These are phyloP conservation scores for Chaetops frenatus DNA, from an alignment of 2,113 vertebrate genomes.

Conservation along the genomic window DNA sequence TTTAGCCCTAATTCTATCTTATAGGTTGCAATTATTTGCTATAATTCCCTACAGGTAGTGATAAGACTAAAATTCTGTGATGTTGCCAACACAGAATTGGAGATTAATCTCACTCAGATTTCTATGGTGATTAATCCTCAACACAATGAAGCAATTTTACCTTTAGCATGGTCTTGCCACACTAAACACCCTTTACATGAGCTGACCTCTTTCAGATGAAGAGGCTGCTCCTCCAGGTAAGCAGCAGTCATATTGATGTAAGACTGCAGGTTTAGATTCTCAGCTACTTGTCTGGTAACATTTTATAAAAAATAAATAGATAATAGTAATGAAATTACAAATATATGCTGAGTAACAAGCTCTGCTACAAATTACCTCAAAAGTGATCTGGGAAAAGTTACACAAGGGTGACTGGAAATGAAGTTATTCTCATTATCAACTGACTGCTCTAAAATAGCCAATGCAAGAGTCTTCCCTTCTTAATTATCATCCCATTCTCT, in stretches of 20 bases:
- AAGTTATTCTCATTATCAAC: not conserved
- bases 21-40: not conserved
- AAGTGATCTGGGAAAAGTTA: not conserved
- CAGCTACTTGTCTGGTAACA: not conserved
- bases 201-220: not conserved
- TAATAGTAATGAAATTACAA: not conserved
- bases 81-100: not conserved
- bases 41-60: not conserved
- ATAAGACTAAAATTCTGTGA: not conserved
- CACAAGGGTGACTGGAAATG: not conserved
- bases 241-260: not conserved
- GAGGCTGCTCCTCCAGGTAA: not conserved
- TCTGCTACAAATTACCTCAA: not conserved
- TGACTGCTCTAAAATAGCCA: not conserved
- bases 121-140: not conserved
- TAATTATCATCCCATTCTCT: not conserved
- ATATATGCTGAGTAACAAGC: not conserved
- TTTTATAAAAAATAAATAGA: not conserved
- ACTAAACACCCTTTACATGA: not conserved
- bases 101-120: not conserved
- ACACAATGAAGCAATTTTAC: not conserved
- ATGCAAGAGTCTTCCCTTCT: not conserved
- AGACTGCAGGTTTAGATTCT: not conserved
- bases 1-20: not conserved
- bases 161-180: not conserved